Conservation (phyloP, 1,140 invertebrate genomes). For the Chrysopa pallens region DNA sequence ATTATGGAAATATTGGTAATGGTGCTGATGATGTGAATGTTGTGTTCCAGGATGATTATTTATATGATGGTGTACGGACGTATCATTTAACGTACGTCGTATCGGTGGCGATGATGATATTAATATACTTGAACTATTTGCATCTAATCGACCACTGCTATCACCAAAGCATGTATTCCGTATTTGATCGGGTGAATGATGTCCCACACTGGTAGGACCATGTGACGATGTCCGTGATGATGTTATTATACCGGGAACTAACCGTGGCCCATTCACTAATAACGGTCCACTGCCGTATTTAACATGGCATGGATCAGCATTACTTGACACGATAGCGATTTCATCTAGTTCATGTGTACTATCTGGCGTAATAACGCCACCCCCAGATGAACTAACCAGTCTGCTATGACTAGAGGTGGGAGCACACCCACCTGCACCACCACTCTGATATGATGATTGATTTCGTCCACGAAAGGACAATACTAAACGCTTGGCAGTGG, state of each 20-base stretch:
- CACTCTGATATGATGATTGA: constrained; percentile 20
- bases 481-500: constrained; percentile 47
- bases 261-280: constrained; percentile 38
- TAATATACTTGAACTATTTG: constrained; percentile 21
- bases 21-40: constrained; percentile 12
- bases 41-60: constrained; percentile 1
- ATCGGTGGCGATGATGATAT: constrained; percentile 18
- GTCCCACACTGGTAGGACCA: constrained; percentile 12
- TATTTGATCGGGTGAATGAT: too few relatives aligned
- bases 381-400: constrained; percentile 22
- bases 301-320: constrained; percentile 35
- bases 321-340: constrained; percentile 51
- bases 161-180: constrained; percentile 26
- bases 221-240: constrained; percentile 28
- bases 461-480: constrained; percentile 40
- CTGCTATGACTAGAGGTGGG: constrained; percentile 21
- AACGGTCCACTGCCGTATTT: constrained; percentile 37
- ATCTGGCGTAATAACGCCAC: constrained; percentile 29
- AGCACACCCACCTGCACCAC: constrained; percentile 6
- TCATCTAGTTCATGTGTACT: constrained; percentile 54
- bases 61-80: constrained; percentile 1
- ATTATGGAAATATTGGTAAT: neutral
- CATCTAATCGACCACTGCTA: constrained; percentile 29
- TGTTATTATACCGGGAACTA: constrained; percentile 37
- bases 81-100: constrained; percentile 4